Conservation (phyloP, 2,113 vertebrate species). For the Stercorarius parasiticus region DNA sequence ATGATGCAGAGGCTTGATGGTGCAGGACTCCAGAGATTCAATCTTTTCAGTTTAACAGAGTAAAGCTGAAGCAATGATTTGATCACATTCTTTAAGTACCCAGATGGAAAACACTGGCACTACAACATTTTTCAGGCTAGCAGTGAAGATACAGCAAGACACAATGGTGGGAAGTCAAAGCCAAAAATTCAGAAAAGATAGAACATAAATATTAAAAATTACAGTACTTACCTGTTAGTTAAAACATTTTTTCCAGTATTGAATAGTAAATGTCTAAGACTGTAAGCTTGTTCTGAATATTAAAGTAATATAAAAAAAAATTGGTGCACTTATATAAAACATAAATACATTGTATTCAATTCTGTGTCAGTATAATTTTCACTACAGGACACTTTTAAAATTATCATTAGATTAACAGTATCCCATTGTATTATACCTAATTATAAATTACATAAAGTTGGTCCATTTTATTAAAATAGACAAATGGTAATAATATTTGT, state of each 20-base stretch:
- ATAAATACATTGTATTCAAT: background rate
- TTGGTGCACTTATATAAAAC: background rate
- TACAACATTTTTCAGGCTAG: background rate
- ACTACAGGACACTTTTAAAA: background rate
- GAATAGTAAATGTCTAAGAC: background rate
- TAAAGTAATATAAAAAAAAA: background rate
- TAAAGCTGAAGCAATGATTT: background rate
- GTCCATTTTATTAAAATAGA: background rate
- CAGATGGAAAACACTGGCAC: background rate
- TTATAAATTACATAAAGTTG: background rate
- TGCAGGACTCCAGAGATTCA: background rate
- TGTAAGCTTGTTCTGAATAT: background rate
- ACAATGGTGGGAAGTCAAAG: background rate
- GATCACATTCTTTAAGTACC: background rate
- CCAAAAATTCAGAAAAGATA: background rate
- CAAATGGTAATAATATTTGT: background rate
- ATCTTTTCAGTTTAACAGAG: background rate
- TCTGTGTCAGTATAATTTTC: background rate
- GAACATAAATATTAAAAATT: background rate
- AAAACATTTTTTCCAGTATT: background rate
- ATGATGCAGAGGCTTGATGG: background rate
- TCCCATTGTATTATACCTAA: background rate
- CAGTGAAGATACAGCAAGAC: background rate
- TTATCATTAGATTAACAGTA: background rate
- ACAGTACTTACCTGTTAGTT: background rate